Evolutionary conservation across 2,797 vertebrate species (phyloP), one percentile per base, ranked within the genome.

Genomic region (Dromococcyx pavoninus): DNA sequence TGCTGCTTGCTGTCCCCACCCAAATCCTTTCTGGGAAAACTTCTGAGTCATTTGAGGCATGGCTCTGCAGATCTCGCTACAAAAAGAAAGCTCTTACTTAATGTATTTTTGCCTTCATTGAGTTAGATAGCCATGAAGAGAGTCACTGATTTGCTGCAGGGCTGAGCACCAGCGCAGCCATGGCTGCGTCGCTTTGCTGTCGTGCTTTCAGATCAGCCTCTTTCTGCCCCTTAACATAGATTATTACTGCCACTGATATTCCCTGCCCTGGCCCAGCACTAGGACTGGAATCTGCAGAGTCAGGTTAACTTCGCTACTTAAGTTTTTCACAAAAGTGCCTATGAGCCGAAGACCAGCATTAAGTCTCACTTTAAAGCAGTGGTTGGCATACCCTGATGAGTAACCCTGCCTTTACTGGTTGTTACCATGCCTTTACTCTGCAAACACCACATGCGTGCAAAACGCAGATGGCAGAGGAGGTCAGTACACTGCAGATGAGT

Each of bases 21-120:
- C 23, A 58, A 46, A 7, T 7, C 13, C 10, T 67, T 61, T 10
- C 22, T n/a, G 21, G n/a, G 28, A 91, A 46, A 46, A 23, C 2
- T 0, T 28, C 4, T 13, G 2, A 21, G 1, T 35, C 4, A 2
- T 9, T 69, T 62, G 43, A 48, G 43, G 43, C 2, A 1, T 9
- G 10, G 9, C 14, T 4, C 17, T 48, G 58, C 24, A 69, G 6
- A 24, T 17, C 21, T 72, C 57, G 9, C 17, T 23, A 35, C 8
- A 51, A 67, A 41, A 27, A 50, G 61, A 57, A 67, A 50, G 9
- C 3, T n/a, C 13, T 7, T 17, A 1, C 57, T 48, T 24, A 13
- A 25, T 56, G 50, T 46, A 19, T 19, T 76, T 48, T 53, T 66
- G 9, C 17, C 67, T 69, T 58, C 8, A 11, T 27, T 17, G 9